A percentile compares a stretch with the other conserved stretches of the same genome.
Conservation (phyloP, 2,797 vertebrate genomes). For the Sylvia borin region DNA sequence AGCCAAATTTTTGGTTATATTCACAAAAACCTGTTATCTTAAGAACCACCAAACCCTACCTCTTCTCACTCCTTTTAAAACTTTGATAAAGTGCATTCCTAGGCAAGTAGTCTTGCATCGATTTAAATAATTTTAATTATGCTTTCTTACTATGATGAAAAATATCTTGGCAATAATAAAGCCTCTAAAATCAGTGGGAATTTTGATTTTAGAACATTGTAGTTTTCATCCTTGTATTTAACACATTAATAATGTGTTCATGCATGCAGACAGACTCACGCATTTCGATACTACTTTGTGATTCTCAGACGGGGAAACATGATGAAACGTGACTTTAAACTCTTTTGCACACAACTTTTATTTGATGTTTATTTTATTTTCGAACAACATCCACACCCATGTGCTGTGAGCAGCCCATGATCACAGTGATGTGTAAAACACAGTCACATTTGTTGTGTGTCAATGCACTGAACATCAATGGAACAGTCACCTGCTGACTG, state of each 20-base stretch:
- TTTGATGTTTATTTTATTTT: neutral
- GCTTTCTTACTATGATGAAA: neutral
- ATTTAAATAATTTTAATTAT: neutral
- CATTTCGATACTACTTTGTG: neutral
- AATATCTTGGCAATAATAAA: neutral
- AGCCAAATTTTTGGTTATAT: neutral
- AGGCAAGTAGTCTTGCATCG: neutral
- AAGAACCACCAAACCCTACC: neutral
- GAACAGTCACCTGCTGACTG: neutral
- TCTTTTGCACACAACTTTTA: conserved; percentile 7
- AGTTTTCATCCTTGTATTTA: neutral
- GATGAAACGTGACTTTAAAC: neutral
- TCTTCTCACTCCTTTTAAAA: neutral
- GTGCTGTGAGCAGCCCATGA: neutral
- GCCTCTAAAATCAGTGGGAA: neutral
- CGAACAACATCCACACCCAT: neutral
- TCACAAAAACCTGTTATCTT: neutral
- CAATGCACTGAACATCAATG: neutral
- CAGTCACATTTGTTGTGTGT: neutral
- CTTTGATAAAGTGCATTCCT: neutral
- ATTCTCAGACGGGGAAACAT: neutral
- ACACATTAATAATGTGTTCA: neutral
- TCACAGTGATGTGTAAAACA: neutral
- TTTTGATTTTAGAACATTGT: neutral
- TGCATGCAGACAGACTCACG: too few species aligned